Evolutionary conservation across 1,140 invertebrate species (phyloP).

Genomic region (Zeugodacus cucurbitae): DNA sequence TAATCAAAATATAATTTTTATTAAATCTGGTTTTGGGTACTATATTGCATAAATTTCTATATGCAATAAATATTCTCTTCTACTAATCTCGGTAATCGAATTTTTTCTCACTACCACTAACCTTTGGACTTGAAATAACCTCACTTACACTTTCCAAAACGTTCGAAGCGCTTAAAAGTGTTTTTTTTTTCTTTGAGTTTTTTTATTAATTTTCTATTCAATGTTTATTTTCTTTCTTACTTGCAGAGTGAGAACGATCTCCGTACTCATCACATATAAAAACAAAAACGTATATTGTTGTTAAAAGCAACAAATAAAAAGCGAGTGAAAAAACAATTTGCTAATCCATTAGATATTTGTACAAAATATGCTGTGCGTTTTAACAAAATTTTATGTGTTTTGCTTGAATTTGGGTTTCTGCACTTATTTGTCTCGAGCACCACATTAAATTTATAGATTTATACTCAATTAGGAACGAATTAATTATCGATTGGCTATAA

Average conservation of each 20-base stretch:
- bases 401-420: constrained; percentile 13
- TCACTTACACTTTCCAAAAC: no score
- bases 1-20: no score
- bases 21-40: no score
- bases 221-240: constrained; percentile 39
- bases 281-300: not conserved
- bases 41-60: no score
- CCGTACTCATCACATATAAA: constrained; percentile 40
- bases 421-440: constrained; percentile 24
- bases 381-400: constrained; percentile 2
- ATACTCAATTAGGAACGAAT: not conserved
- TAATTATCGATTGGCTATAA: not conserved
- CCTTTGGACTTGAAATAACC: no score
- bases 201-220: not conserved
- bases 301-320: not conserved
- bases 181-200: no score
- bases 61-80: no score
- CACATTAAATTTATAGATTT: not conserved
- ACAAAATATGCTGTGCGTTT: not conserved
- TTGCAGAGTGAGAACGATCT: constrained; percentile 45
- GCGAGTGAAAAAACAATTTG: not conserved
- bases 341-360: not conserved
- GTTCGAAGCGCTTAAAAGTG: no score
- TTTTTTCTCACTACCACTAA: no score
- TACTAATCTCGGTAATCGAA: no score